phyloP scores from a whole-genome alignment of 1,140 invertebrate genomes.

The Plodia interpunctella region DNA sequence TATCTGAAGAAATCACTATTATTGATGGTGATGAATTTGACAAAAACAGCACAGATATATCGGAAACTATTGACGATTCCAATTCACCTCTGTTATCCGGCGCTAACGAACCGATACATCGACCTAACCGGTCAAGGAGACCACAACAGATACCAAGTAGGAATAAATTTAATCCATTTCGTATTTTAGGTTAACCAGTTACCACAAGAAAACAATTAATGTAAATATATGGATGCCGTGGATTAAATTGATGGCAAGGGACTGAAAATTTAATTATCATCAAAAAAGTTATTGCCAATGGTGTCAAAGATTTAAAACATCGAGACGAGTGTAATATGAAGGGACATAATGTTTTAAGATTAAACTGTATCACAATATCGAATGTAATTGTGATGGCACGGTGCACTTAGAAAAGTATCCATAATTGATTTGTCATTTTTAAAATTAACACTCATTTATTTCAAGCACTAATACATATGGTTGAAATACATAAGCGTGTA shows the following conservation, averaged over 20 bases:
- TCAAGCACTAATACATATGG: background rate
- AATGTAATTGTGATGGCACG: constrained; percentile 45
- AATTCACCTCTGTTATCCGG: constrained; percentile 63
- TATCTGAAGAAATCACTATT: constrained; percentile 8
- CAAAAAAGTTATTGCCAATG: no score
- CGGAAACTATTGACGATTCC: constrained; percentile 50
- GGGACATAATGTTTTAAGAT: no score
- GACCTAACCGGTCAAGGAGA: constrained; percentile 56
- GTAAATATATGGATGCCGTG: constrained; percentile 22
- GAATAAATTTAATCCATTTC: constrained; percentile 69
- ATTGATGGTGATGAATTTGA: constrained; percentile 21
- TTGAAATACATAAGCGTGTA: background rate
- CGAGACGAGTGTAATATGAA: background rate
- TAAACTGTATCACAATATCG: no score
- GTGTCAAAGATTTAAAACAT: background rate
- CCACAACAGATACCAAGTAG: constrained; percentile 42
- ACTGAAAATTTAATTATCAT: no score
- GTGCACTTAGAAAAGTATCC: constrained; percentile 52
- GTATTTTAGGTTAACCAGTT: constrained; percentile 60
- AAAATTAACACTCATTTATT: background rate
- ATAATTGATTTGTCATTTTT: constrained; percentile 11
- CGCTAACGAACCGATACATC: constrained; percentile 57
- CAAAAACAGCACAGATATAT: constrained; percentile 27
- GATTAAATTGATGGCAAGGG: constrained; percentile 19
- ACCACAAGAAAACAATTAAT: background rate